Base-by-base conservation (phyloP, 1,140 invertebrate genomes). In the Achroia grisella region DNA sequence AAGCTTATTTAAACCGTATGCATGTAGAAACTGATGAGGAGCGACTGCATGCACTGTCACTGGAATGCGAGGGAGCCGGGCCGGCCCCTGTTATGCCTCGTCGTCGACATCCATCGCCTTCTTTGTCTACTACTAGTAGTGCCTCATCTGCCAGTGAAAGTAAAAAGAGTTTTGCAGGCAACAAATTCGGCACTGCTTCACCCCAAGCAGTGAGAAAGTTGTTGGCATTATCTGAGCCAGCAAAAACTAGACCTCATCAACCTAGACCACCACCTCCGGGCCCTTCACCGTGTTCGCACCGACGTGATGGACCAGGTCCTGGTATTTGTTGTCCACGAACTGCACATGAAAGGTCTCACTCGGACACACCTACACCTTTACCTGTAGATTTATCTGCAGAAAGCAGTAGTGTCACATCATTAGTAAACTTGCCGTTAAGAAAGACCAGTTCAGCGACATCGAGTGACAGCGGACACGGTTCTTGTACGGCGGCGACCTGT, bases 141-240 rank as follows among this genome's bases (percentile, higher is more conserved):
- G 93, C 95, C 15, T 96, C 94, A 64, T 94, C 94, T 41, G 94
- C 93, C 12, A 95, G 94, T 63, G 93, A 96, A 73, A 92, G 93
- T 31, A 87, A 87, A 59, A 88, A 88, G 50, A 85, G 81, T 47
- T 87, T 88, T 52, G 87, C 87, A 44, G 89, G 89, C 52, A 91
- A 91, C 63, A 92, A 92, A 74, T 91, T 92, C 86, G 96, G 97
- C 54, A 95, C 97, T 23, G 96, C 96, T 17, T 98, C 97, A 14
- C 97, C 97, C 2, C 96, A 98, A 86, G 95, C 97, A 1, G 95
- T 98, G 3, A 89, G 96, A 52, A 98, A 98, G 73, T 91, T 98
- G 70, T 86, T 98, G 46, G 92, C 96, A 1, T 87, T 99, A 4
- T 95, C 93, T 0, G 94, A 95, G 67, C 91, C 90, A 13, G 93